Base-by-base conservation (phyloP, 2,888 invertebrate genomes). In the Phymatocera aterrima region DNA sequence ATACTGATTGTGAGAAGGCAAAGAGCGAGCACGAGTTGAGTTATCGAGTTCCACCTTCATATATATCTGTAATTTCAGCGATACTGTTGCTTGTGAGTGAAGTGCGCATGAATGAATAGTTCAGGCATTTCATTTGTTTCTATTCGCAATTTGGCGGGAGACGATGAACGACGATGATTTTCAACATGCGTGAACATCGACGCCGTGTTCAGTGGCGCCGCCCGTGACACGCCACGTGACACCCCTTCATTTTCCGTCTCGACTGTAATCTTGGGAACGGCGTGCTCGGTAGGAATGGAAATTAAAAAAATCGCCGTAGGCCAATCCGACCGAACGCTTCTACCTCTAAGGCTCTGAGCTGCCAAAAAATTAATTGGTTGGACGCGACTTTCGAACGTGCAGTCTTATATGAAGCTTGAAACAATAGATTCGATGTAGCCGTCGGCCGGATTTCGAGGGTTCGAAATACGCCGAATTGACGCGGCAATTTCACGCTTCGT, bases 291-390 rank as follows among this genome's bases (percentile, higher is more conserved):
- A 48, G 72, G 72, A 72, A 72, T 72, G 24, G 72, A 72, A 51
- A 72, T 72, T 72, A 72, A 72, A 72, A 72, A 51, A 43, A 72
- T 51, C 48, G 48, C 72, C 72, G 18, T 51, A 34, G 72, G 72
- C 72, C 72, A 34, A 51, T 24, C 43, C 43, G 28, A 46, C 68
- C 15, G 68, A 68, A 46, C 68, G 46, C 24, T 24, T 68, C 46
- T 68, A n/a, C n/a, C 28, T 12, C 1, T 37, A n/a, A 37, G 61
- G 37, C 37, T 37, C 18, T 64, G 18, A 64, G 61, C 37, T 64
- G 61, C 61, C 61, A 68, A 24, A 68, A 68, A 68, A 68, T 68
- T 28, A 68, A 68, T 68, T 68, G 21, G 28, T 46, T 4, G 46
- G 10, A 68, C 68, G 37, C 8, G 61, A 18, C 37, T 12, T 1